Percentiles rank a stretch among this genome's conserved stretches.
phyloP scores from a whole-genome alignment of 1,140 invertebrate genomes.

The Adelges cooleyi region DNA sequence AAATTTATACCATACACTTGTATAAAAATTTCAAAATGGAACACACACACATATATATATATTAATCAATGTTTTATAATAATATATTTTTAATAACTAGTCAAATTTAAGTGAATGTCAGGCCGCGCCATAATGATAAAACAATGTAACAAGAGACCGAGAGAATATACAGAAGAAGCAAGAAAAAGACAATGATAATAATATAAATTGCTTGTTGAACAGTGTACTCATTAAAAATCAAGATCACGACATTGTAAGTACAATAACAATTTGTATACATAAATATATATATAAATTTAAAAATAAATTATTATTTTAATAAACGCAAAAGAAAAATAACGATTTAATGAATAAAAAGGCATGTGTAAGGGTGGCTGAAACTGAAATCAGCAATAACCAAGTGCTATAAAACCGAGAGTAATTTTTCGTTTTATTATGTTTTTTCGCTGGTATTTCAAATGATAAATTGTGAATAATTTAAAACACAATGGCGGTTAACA shows the following conservation, averaged over 20 bases:
- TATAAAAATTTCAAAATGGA: conserved; percentile 23
- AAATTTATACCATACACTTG: neutral
- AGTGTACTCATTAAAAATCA: neutral
- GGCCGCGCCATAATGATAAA: neutral
- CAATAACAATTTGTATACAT: conserved; percentile 4
- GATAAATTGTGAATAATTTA: too few relatives aligned
- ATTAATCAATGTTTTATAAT: too few relatives aligned
- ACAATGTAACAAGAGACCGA: neutral
- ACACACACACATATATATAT: conserved; percentile 11
- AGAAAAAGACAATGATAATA: too few relatives aligned
- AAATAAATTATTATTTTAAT: too few relatives aligned
- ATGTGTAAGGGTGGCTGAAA: too few relatives aligned
- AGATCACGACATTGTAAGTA: conserved; percentile 17
- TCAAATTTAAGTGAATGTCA: conserved; percentile 11
- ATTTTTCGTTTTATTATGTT: too few relatives aligned
- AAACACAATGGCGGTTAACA: too few relatives aligned
- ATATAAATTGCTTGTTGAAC: neutral
- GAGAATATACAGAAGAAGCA: neutral
- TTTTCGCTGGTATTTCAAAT: too few relatives aligned
- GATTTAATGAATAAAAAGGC: too few relatives aligned
- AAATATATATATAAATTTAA: neutral
- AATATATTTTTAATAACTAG: too few relatives aligned
- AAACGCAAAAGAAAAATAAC: too few relatives aligned
- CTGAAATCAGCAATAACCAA: conserved; percentile 24
- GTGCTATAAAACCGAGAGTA: too few relatives aligned